Base-by-base conservation (phyloP, 2,888 invertebrate species). In the Taphrorychus bicolor region DNA sequence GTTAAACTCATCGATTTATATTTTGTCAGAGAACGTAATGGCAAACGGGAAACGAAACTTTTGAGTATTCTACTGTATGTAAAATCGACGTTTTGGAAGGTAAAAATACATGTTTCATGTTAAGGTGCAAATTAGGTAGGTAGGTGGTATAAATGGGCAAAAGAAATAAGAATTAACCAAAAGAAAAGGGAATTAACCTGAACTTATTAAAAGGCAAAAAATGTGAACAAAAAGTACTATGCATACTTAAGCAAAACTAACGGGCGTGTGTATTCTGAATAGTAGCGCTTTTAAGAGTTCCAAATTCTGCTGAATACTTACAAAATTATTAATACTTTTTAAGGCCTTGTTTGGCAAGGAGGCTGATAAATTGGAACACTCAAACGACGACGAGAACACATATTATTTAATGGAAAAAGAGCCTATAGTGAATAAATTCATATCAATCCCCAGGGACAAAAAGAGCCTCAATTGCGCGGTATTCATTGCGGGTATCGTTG, bases 331-430 rank as follows among this genome's bases (percentile, higher is more conserved):
- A 18, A 3, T 19, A 42, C 14, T 32, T 2, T 17, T 87, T 59
- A 81, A 93, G 91, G 94, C 93, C 59, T 83, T 99, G 17, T 99
- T 98, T 86, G 98, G 98, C 1, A 94, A 95, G 79, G 99, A 99
- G 84, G 98, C 98, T 24, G 99, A 99, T 80, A 98, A 98, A 80
- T 82, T 99, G 72, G 99, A 99, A 79, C 96, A 98, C 83, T 97
- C 98, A 2, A 98, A 98, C 83, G 98, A 99, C 83, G 98, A 99
- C 84, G 97, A 98, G 79, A 89, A 93, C 72, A 98, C 96, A 0
- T 99, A 98, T 83, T 98, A 98, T 78, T 93, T 99, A 45, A 98
- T 99, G 80, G 99, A 99, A 82, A 97, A 97, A 77, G 98, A 99
- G 79, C 96, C 98, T 7, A 80, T 99, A 73, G 98, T 88, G 70